These are phyloP conservation scores for Parnassius orleans DNA, from an alignment of 2,888 invertebrate genomes.

Conservation along the genomic window DNA sequence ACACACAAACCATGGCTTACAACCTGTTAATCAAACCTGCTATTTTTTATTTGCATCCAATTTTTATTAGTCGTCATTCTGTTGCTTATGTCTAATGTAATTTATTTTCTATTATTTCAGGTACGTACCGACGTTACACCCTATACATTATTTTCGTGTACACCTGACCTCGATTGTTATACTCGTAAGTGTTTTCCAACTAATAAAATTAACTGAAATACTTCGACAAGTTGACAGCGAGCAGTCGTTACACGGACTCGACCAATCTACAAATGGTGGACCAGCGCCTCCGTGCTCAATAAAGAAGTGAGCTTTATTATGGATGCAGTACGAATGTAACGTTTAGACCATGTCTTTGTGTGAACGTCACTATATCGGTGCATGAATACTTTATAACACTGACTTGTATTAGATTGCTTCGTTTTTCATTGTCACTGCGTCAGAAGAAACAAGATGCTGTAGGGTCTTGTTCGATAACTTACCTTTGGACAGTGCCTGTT, in stretches of 20 bases:
- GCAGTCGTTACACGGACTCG: neutral
- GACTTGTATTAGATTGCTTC: conserved; percentile 9
- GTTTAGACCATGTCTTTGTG: conserved; percentile 3
- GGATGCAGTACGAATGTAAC: conserved; percentile 4
- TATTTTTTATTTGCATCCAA: neutral
- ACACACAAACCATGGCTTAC: no score
- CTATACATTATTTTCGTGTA: neutral
- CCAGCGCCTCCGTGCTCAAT: neutral
- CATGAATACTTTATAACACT: conserved; percentile 15
- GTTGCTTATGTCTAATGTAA: neutral
- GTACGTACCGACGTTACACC: conserved; percentile 11
- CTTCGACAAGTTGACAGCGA: conserved; percentile 12
- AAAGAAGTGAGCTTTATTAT: conserved; percentile 11
- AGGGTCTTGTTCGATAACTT: neutral
- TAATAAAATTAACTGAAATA: conserved; percentile 22
- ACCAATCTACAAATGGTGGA: conserved; percentile 8
- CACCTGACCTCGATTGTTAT: conserved; percentile 2
- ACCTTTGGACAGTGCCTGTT: neutral
- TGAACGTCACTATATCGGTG: conserved; percentile 9
- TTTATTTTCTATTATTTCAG: conserved; percentile 16
- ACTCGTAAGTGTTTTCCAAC: conserved; percentile 9
- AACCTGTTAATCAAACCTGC: no score
- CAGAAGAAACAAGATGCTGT: neutral
- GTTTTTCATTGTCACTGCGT: conserved; percentile 6
- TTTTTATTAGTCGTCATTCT: conserved; percentile 3